phyloP scores from a whole-genome alignment of 2,888 invertebrate genomes.

The Reticulitermes lucifugus region DNA sequence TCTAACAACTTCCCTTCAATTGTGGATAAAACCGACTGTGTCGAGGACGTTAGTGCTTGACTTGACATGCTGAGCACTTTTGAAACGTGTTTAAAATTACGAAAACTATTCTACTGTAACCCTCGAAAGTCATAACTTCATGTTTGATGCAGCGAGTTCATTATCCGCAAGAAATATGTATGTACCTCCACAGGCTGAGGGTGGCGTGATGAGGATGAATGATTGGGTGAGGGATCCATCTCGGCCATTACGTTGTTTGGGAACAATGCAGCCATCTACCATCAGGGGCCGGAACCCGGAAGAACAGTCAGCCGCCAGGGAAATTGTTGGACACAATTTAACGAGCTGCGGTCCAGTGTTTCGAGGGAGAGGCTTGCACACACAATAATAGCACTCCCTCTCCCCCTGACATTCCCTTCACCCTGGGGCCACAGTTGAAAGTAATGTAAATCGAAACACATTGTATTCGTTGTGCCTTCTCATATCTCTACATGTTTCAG shows the following conservation, averaged over 20 bases:
- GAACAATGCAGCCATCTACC: slow-evolving; percentile 39
- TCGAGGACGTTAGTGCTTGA: no score
- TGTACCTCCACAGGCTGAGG: background rate
- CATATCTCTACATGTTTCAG: background rate
- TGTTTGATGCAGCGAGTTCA: background rate
- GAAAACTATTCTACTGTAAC: no score
- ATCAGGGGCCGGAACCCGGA: slow-evolving; percentile 18
- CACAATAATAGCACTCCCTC: background rate
- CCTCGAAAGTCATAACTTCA: no score
- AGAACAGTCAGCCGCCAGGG: slow-evolving; percentile 36
- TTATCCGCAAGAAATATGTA: slow-evolving; percentile 6
- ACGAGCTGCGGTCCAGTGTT: slow-evolving; percentile 41
- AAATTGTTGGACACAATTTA: slow-evolving; percentile 48
- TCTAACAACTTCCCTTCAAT: no score
- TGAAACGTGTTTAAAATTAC: no score
- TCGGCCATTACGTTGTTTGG: slow-evolving; percentile 24
- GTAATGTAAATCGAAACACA: slow-evolving; percentile 33
- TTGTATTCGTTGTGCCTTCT: slow-evolving; percentile 15
- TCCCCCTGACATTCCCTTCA: background rate
- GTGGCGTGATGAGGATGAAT: slow-evolving; percentile 5
- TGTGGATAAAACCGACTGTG: no score
- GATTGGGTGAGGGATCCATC: slow-evolving; percentile 23
- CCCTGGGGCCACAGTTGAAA: background rate
- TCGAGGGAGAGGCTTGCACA: slow-evolving; percentile 8
- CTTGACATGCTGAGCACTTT: no score